These are phyloP conservation scores for Drosophila suboccidentalis DNA, from an alignment of 2,888 invertebrate genomes.

Conservation along the genomic window DNA sequence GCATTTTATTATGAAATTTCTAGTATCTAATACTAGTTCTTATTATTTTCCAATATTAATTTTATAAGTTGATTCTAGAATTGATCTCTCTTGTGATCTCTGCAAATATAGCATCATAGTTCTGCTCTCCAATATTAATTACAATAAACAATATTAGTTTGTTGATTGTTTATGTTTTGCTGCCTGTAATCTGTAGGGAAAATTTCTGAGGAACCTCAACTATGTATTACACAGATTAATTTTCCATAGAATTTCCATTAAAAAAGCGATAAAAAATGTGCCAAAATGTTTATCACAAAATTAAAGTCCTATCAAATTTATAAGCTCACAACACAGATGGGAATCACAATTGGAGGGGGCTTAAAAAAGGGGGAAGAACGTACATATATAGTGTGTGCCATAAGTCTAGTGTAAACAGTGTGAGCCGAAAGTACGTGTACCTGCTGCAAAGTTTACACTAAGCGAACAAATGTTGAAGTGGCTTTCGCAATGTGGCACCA, in stretches of 20 bases:
- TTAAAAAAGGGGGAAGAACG: not conserved
- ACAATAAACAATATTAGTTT: conserved; percentile 1
- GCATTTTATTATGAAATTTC: no score
- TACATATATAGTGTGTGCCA: conserved; percentile 9
- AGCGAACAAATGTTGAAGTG: conserved; percentile 45
- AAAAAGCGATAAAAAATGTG: conserved; percentile 19
- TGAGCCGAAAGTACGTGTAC: conserved; percentile 25
- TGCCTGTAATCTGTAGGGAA: conserved; percentile 5
- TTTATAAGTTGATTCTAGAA: no score
- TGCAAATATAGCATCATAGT: no score
- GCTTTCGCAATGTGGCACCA: conserved; percentile 59
- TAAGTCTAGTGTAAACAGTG: conserved; percentile 46
- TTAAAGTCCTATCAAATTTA: conserved; percentile 28
- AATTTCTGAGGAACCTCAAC: conserved; percentile 1
- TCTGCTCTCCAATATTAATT: not conserved
- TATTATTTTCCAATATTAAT: no score
- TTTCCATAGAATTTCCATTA: conserved; percentile 25
- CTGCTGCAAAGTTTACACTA: conserved; percentile 36
- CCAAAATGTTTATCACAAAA: conserved; percentile 44
- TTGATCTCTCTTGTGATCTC: no score
- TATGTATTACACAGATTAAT: conserved; percentile 19
- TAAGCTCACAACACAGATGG: not conserved
- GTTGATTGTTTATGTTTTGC: conserved; percentile 7
- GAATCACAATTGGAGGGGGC: conserved; percentile 10
- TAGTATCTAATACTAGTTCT: no score